Evolutionary conservation across 2,797 vertebrate genomes (phyloP).

Genomic region (Cynodonichthys magdalenae): DNA sequence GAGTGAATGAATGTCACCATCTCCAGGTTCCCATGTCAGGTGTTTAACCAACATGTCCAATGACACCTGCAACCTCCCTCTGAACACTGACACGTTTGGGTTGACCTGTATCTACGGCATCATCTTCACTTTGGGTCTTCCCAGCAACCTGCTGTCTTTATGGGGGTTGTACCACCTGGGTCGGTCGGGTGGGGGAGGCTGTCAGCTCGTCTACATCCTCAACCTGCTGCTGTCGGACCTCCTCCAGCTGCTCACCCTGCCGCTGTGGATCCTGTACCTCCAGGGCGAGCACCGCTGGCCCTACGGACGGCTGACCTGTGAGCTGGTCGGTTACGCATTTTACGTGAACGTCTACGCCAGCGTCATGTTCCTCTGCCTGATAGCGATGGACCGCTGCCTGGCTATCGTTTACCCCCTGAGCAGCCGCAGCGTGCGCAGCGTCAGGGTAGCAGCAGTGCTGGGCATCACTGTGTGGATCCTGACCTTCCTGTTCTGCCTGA

Average conservation of each 20-base stretch:
- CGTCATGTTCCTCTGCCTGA: conserved; percentile 82
- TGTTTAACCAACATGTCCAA: conserved; percentile 70
- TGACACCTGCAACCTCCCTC: conserved; percentile 76
- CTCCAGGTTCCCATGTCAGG: conserved; percentile 30
- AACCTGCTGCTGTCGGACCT: conserved; percentile 84
- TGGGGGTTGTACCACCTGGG: conserved; percentile 84
- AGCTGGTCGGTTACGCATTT: conserved; percentile 82
- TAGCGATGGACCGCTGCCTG: conserved; percentile 82
- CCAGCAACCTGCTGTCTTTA: conserved; percentile 84
- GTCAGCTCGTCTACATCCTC: conserved; percentile 83
- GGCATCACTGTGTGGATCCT: conserved; percentile 76
- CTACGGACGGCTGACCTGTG: conserved; percentile 73
- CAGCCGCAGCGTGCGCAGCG: conserved; percentile 76
- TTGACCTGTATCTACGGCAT: conserved; percentile 82
- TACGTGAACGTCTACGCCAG: conserved; percentile 84
- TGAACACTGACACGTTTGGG: conserved; percentile 77
- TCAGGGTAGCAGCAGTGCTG: conserved; percentile 68
- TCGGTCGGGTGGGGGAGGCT: conserved; percentile 73
- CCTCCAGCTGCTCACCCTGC: conserved; percentile 82
- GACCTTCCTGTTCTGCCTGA: conserved; percentile 80
- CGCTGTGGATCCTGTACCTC: conserved; percentile 84
- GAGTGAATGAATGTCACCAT: conserved; percentile 8
- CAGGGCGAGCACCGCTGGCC: conserved; percentile 75
- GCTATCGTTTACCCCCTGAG: conserved; percentile 83
- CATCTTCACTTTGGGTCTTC: conserved; percentile 81